Evolutionary conservation across 1,140 invertebrate species (phyloP).

Genomic region (Drosophila pseudoananassae): DNA sequence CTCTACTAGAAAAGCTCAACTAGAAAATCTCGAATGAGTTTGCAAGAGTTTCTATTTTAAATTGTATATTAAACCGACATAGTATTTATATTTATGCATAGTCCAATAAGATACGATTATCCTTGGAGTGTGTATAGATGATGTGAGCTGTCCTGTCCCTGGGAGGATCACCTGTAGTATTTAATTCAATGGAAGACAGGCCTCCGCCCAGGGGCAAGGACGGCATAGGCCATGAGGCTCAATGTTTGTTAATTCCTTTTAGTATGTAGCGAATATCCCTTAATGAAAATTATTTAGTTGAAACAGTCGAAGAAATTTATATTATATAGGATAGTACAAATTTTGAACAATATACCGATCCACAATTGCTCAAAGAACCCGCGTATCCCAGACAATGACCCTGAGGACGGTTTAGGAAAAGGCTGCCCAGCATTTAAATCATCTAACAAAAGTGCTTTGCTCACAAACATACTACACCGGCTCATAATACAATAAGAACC

Average conservation of each 20-base stretch:
- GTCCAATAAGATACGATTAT: conserved; percentile 2
- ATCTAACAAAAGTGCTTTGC: conserved; percentile 68
- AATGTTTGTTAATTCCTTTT: conserved; percentile 55
- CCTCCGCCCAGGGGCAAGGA: neutral
- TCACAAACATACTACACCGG: conserved; percentile 12
- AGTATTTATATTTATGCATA: conserved; percentile 22
- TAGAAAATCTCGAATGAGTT: conserved; percentile 66
- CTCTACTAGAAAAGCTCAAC: conserved; percentile 45
- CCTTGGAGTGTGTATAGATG: conserved; percentile 43
- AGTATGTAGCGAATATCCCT: conserved; percentile 45
- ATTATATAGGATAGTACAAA: conserved; percentile 77
- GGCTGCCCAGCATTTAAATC: conserved; percentile 69
- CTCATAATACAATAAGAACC: conserved; percentile 10
- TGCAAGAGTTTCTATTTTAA: conserved; percentile 81
- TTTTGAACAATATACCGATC: conserved; percentile 70
- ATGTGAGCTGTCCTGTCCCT: conserved; percentile 23
- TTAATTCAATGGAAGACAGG: neutral
- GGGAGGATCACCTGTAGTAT: neutral
- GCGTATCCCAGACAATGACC: conserved; percentile 17
- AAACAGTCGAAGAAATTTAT: conserved; percentile 59
- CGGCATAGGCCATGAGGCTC: conserved; percentile 13
- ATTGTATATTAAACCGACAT: conserved; percentile 49
- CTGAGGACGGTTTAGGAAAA: conserved; percentile 47
- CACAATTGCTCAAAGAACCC: conserved; percentile 64
- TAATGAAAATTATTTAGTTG: conserved; percentile 66